Evolutionary conservation across 2,113 vertebrate genomes (phyloP).

Genomic region (Myrmecobius fasciatus): DNA sequence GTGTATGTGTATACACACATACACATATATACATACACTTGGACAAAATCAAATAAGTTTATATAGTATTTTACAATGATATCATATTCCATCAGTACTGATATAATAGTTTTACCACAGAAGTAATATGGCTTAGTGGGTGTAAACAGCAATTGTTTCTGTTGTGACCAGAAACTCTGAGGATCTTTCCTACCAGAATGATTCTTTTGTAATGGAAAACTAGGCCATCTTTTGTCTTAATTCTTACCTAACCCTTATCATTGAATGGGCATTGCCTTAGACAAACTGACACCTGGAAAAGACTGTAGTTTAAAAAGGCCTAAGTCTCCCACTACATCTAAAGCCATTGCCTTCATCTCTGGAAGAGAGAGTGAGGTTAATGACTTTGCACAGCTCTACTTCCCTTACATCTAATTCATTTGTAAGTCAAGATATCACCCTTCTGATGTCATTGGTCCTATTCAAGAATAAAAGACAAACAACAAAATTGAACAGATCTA

Average conservation of each 20-base stretch:
- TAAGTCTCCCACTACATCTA: neutral
- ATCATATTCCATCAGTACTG: neutral
- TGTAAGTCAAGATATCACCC: neutral
- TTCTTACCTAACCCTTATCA: neutral
- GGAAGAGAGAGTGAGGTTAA: neutral
- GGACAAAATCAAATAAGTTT: neutral
- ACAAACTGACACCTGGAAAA: neutral
- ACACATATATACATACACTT: neutral
- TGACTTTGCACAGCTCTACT: neutral
- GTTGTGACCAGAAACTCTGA: neutral
- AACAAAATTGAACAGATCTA: neutral
- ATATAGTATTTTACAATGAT: neutral
- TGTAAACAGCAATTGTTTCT: neutral
- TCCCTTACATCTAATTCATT: neutral
- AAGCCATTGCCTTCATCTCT: neutral
- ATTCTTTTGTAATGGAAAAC: neutral
- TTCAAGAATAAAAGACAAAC: neutral
- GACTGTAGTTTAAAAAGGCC: neutral
- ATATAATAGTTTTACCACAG: neutral
- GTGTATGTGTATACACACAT: no score
- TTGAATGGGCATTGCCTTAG: neutral
- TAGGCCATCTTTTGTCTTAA: neutral
- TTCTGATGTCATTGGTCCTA: neutral
- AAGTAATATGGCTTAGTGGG: neutral
- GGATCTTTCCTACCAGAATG: neutral